These are phyloP conservation scores for Potamarius usumacintae DNA, from an alignment of 2,113 vertebrate species.

Conservation along the genomic window DNA sequence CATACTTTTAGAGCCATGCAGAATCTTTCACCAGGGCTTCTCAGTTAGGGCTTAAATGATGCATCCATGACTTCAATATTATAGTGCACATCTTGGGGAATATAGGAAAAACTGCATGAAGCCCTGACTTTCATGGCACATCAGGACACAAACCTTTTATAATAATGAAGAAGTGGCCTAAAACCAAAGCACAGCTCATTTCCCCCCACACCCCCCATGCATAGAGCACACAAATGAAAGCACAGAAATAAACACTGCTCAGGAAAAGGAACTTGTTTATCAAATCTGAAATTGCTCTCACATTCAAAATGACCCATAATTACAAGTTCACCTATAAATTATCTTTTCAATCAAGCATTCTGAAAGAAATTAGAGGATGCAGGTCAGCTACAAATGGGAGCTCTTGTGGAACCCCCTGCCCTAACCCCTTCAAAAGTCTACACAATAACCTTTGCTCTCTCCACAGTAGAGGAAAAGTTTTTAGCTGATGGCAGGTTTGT, in stretches of 20 bases:
- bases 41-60: background rate
- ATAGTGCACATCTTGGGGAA: background rate
- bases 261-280: conserved; percentile 77
- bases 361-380: conserved; percentile 81
- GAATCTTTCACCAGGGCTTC: background rate
- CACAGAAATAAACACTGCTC: conserved; percentile 81
- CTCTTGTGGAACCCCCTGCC: conserved; percentile 54
- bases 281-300: conserved; percentile 82
- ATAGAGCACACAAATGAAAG: conserved; percentile 84
- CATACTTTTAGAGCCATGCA: background rate
- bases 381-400: conserved; percentile 60
- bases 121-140: background rate
- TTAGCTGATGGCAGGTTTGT: conserved; percentile 23
- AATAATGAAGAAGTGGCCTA: conserved; percentile 3
- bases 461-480: conserved; percentile 22
- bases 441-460: conserved; percentile 18
- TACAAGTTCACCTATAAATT: conserved; percentile 87
- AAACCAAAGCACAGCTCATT: conserved; percentile 34
- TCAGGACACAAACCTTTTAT: conserved; percentile 8
- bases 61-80: background rate
- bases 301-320: conserved; percentile 90
- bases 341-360: conserved; percentile 82
- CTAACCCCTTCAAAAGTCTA: conserved; percentile 34
- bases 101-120: background rate
- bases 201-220: conserved; percentile 60